phyloP scores from a whole-genome alignment of 92 coral and sea anemone genomes.

The Heliopora coerulea region DNA sequence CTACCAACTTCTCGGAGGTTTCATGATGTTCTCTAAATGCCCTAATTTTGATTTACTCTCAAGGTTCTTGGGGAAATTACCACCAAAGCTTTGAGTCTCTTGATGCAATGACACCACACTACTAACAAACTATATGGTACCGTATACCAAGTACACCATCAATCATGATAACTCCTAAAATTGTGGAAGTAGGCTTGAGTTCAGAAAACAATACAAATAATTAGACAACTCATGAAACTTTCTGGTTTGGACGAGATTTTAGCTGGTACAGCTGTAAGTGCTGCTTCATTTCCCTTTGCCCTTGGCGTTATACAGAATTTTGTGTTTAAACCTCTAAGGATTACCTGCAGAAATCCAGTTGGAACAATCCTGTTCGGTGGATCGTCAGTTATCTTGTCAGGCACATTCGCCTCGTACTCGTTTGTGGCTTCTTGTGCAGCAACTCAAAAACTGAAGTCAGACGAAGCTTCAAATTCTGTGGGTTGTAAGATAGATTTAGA shows the following conservation, averaged over 20 bases:
- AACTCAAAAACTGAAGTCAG: slow-evolving; percentile 36
- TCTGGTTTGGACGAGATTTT: slow-evolving; percentile 15
- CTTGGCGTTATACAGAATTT: slow-evolving; percentile 68
- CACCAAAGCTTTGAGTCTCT: too few species aligned
- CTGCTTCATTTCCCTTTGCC: slow-evolving; percentile 69
- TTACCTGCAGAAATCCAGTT: slow-evolving; percentile 60
- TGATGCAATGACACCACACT: too few species aligned
- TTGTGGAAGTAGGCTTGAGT: too few species aligned
- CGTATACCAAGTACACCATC: too few species aligned
- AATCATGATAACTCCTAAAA: too few species aligned
- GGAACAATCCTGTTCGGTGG: slow-evolving; percentile 58
- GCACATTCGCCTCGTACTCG: slow-evolving; percentile 58
- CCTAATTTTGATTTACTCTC: too few species aligned
- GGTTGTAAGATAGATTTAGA: slow-evolving; percentile 28
- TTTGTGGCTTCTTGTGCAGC: slow-evolving; percentile 54
- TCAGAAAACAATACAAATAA: too few species aligned
- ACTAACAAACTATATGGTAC: too few species aligned
- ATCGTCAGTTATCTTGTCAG: slow-evolving; percentile 64
- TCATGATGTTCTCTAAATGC: too few species aligned
- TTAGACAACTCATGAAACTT: not conserved
- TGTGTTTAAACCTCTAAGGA: slow-evolving; percentile 75
- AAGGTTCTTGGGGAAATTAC: too few species aligned
- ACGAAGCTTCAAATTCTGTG: slow-evolving; percentile 20
- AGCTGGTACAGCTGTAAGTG: slow-evolving; percentile 26
- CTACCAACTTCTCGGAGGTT: too few species aligned